Evolutionary conservation across 1,140 invertebrate species (phyloP), one percentile per base, ranked within the genome.

Genomic region (Mizuhopecten yessoensis): DNA sequence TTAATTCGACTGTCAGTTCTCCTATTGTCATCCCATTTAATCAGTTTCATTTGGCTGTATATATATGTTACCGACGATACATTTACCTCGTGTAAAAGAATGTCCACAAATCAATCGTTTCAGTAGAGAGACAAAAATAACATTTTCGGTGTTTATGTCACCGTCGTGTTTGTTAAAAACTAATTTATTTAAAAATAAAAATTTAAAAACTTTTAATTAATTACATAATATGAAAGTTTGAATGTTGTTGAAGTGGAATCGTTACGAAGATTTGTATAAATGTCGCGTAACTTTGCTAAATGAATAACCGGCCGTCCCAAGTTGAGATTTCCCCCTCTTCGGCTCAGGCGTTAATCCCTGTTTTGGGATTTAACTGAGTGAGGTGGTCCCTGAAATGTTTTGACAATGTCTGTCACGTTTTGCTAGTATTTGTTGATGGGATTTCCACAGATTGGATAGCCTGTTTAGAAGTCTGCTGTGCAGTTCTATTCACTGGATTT

Each of bases 381-480:
- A 75, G 57, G 57, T 75, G n/a, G 57, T 29, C 57, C 57, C 57
- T 75, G 57, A 75, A 75, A 75, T 75, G 57, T 75, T 75, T 75
- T 75, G 57, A 75, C 57, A 75, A 75, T 75, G 57, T 75, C 57
- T 29, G 57, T 75, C 57, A 75, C 0, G 57, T 29, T 75, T 75
- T 75, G 23, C 57, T 75, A 75, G 57, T 75, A 75, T 75, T 75
- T 75, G 57, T 75, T 75, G 57, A 75, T 75, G 9, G 57, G 57
- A 75, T 75, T 75, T 75, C 57, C 57, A 75, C 57, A 75, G 57
- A 29, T n/a, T n/a, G 57, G 57, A 75, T 29, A 75, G 23, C 11
- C 57, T 75, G 57, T 75, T 75, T 29, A 75, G 57, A 75, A 29
- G 23, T 75, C 57, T 75, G 57, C 57, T 75, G 57, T 75, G 57